A percentile compares a stretch with the other conserved stretches of the same genome.
Conservation (phyloP, 2,888 invertebrate genomes). For the Spodoptera picta region DNA sequence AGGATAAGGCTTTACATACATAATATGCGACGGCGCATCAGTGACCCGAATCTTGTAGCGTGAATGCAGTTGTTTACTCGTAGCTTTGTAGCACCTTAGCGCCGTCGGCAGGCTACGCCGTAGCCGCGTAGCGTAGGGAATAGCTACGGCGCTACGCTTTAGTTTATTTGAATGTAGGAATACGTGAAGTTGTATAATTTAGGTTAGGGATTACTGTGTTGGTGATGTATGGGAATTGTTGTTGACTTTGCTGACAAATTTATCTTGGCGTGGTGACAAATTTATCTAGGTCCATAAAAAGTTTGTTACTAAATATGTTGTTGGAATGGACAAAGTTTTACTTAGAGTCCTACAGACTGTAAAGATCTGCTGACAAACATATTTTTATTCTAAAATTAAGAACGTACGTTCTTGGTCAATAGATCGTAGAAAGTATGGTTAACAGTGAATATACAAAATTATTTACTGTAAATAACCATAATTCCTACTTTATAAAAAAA, state of each 20-base stretch:
- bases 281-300: no score
- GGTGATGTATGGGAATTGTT: not conserved
- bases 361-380: no score
- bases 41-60: slow-evolving; percentile 48
- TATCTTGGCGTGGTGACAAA: no score
- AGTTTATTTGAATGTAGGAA: slow-evolving; percentile 14
- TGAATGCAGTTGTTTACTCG: slow-evolving; percentile 40
- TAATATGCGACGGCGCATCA: slow-evolving; percentile 10
- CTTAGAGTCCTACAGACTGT: no score
- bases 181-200: not conserved
- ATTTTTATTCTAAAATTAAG: no score
- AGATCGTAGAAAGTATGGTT: no score
- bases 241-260: not conserved
- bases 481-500: no score
- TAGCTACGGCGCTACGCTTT: slow-evolving; percentile 27
- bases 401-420: no score
- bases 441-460: no score
- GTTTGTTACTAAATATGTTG: no score
- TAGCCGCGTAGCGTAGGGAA: slow-evolving; percentile 39
- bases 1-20: slow-evolving; percentile 3
- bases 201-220: not conserved
- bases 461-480: no score
- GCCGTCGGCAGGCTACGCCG: slow-evolving; percentile 44
- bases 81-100: slow-evolving; percentile 25
- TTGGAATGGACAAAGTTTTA: no score